phyloP scores from a whole-genome alignment of 2,113 vertebrate species.

The Sturnira hondurensis region DNA sequence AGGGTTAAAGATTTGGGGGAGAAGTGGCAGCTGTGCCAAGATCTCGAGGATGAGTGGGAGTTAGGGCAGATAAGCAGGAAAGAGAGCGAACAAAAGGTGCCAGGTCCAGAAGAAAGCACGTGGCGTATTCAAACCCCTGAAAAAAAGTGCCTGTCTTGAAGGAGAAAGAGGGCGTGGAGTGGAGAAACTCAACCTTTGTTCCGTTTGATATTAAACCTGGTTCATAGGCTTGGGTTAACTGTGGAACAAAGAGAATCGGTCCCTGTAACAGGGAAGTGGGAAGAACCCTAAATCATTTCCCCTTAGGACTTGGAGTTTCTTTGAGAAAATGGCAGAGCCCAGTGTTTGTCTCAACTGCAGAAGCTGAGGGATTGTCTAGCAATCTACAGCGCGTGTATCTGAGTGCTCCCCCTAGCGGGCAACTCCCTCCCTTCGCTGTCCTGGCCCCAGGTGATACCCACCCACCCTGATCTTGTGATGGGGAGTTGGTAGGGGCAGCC shows the following conservation, averaged over 20 bases:
- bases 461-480: neutral
- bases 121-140: neutral
- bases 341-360: neutral
- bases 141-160: neutral
- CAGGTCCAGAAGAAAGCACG: neutral
- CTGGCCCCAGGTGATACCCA: neutral
- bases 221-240: neutral
- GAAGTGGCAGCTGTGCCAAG: neutral
- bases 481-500: neutral
- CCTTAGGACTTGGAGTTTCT: neutral
- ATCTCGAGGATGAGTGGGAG: neutral
- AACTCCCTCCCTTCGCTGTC: neutral
- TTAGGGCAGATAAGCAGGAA: neutral
- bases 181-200: neutral
- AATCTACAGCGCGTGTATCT: neutral
- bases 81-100: neutral
- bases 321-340: neutral
- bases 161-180: neutral
- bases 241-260: neutral
- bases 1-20: neutral
- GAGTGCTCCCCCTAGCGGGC: neutral
- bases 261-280: neutral
- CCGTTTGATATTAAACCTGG: accelerated
- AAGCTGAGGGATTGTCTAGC: neutral
- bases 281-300: neutral